phyloP scores from a whole-genome alignment of 2,888 invertebrate species.

The Chouioia cunea region DNA sequence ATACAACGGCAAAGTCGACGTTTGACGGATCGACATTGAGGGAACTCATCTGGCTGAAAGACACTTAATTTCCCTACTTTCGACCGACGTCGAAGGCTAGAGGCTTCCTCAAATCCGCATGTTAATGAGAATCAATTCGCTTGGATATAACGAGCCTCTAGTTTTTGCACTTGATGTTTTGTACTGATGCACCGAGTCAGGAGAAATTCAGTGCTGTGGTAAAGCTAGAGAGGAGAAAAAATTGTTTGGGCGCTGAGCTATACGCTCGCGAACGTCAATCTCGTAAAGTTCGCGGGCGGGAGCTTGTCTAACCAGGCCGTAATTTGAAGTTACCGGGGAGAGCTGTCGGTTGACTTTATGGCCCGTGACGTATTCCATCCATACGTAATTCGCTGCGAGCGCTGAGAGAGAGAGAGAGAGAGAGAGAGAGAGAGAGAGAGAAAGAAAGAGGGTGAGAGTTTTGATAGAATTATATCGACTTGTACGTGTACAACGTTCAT shows the following conservation, averaged over 20 bases:
- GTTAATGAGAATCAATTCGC: conserved; percentile 26
- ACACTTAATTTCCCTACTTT: neutral
- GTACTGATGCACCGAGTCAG: no score
- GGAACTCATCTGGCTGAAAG: conserved; percentile 12
- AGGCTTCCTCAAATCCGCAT: conserved; percentile 6
- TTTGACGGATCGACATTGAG: conserved; percentile 28
- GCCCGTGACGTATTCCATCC: conserved; percentile 29
- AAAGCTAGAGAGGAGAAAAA: no score
- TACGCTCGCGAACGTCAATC: conserved; percentile 10
- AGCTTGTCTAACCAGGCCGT: conserved; percentile 33
- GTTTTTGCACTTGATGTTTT: no score
- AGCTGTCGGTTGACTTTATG: conserved; percentile 32
- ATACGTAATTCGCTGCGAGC: conserved; percentile 16
- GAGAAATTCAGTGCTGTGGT: no score
- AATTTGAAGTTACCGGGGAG: conserved; percentile 22
- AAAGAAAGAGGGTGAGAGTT: no score
- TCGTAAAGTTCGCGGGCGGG: conserved; percentile 18
- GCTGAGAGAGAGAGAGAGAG: no score
- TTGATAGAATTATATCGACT: no score
- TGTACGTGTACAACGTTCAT: no score
- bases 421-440: no score
- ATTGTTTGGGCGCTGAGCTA: no score
- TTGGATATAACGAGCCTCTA: neutral
- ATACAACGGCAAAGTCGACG: conserved; percentile 8
- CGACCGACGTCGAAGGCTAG: neutral